Percentiles rank a stretch among this genome's conserved stretches.
Evolutionary conservation across 1,140 invertebrate species (phyloP).

Genomic region (Sinella curviseta): DNA sequence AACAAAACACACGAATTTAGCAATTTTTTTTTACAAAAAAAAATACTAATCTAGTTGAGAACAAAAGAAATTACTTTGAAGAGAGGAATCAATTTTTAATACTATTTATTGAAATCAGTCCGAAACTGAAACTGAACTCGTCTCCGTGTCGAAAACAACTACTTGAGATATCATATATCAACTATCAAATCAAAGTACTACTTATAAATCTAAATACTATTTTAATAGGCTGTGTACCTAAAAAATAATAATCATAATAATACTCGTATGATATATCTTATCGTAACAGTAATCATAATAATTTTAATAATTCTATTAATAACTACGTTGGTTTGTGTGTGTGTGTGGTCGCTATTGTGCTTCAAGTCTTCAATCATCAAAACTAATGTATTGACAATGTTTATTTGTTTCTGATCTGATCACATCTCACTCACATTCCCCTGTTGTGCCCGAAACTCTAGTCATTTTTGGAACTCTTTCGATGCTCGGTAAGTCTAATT

Average conservation of each 20-base stretch:
- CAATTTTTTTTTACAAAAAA: not conserved
- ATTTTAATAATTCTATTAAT: too few relatives aligned
- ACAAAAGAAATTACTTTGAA: not conserved
- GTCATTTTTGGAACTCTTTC: slow-evolving; percentile 96
- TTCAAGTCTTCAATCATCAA: not conserved
- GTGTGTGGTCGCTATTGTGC: not conserved
- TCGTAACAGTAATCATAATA: too few relatives aligned
- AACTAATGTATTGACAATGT: slow-evolving; percentile 48
- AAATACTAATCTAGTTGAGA: not conserved
- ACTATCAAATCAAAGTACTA: too few relatives aligned
- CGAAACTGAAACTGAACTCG: not conserved
- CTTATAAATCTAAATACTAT: too few relatives aligned
- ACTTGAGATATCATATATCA: too few relatives aligned
- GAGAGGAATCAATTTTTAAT: not conserved
- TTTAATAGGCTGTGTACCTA: too few relatives aligned
- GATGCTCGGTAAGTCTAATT: slow-evolving; percentile 83
- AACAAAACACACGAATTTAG: not conserved
- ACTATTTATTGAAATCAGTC: not conserved
- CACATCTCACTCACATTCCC: slow-evolving; percentile 52
- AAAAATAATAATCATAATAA: too few relatives aligned
- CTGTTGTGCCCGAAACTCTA: slow-evolving; percentile 63
- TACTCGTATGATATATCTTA: too few relatives aligned
- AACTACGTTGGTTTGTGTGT: not conserved
- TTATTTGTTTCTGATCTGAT: slow-evolving; percentile 51
- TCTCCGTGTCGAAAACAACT: too few relatives aligned